Conservation (phyloP, 2,888 invertebrate genomes). For the Chrysolina americana region DNA sequence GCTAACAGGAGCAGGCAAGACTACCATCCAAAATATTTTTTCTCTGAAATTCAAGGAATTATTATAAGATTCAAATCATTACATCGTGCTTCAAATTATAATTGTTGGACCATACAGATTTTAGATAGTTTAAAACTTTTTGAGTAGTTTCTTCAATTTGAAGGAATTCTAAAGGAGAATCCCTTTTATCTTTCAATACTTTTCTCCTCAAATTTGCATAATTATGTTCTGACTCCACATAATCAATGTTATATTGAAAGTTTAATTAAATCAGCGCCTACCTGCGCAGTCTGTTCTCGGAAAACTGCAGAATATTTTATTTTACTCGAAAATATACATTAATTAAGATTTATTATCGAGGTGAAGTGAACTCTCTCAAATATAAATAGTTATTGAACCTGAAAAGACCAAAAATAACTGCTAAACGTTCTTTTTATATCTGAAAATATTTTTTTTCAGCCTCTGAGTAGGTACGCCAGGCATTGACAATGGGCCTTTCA, state of each 20-base stretch:
- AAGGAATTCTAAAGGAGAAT: neutral
- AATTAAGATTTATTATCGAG: neutral
- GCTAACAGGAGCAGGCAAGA: conserved; percentile 47
- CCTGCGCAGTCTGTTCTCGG: neutral
- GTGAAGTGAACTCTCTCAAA: neutral
- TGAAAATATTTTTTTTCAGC: conserved; percentile 15
- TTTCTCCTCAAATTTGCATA: neutral
- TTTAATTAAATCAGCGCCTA: neutral
- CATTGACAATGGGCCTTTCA: neutral
- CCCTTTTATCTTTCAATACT: no score
- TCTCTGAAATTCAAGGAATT: conserved; percentile 26
- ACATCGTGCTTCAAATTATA: neutral
- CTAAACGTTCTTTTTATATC: conserved; percentile 11
- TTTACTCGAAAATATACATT: neutral
- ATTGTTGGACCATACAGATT: neutral
- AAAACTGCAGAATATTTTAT: neutral
- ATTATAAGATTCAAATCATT: conserved; percentile 29
- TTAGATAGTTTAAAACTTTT: neutral
- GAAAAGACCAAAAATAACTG: conserved; percentile 8
- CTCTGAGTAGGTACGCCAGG: neutral
- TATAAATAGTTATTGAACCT: conserved; percentile 7
- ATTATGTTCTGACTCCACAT: neutral
- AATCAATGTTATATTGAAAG: neutral
- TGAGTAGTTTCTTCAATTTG: neutral
- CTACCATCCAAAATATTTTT: conserved; percentile 30